phyloP scores from a whole-genome alignment of 2,888 invertebrate genomes.

The Choristoneura rosaceana region DNA sequence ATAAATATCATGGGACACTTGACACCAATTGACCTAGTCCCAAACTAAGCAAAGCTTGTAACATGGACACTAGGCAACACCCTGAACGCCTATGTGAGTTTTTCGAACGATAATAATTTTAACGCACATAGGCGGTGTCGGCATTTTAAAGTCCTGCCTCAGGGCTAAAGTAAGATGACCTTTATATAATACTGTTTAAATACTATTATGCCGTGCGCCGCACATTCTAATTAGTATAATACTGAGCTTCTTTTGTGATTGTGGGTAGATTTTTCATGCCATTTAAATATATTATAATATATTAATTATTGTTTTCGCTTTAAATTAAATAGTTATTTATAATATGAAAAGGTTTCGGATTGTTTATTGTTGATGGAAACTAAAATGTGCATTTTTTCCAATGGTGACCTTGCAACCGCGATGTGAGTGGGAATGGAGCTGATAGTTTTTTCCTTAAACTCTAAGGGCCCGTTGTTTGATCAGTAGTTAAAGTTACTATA shows the following conservation, averaged over 20 bases:
- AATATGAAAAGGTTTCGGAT: neutral
- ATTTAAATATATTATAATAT: conserved; percentile 31
- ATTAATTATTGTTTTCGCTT: conserved; percentile 21
- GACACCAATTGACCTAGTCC: no score
- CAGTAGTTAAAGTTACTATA: no score
- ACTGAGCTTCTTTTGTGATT: conserved; percentile 47
- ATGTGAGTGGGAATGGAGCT: no score
- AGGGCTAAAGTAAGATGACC: neutral
- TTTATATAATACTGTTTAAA: neutral
- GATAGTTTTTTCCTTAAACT: no score
- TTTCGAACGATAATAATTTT: neutral
- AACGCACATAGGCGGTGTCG: neutral
- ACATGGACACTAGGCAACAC: no score
- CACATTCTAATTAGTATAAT: conserved; percentile 36
- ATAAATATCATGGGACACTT: no score
- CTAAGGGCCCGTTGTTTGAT: no score
- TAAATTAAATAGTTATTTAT: conserved; percentile 22
- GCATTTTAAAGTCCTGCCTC: neutral
- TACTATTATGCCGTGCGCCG: neutral
- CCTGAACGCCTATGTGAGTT: neutral
- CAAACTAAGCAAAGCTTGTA: no score
- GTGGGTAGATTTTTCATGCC: conserved; percentile 43
- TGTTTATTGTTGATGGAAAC: neutral
- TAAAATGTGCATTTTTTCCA: no score
- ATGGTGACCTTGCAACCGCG: no score